phyloP scores from a whole-genome alignment of 2,797 vertebrate species.

The Buceros bicornis region DNA sequence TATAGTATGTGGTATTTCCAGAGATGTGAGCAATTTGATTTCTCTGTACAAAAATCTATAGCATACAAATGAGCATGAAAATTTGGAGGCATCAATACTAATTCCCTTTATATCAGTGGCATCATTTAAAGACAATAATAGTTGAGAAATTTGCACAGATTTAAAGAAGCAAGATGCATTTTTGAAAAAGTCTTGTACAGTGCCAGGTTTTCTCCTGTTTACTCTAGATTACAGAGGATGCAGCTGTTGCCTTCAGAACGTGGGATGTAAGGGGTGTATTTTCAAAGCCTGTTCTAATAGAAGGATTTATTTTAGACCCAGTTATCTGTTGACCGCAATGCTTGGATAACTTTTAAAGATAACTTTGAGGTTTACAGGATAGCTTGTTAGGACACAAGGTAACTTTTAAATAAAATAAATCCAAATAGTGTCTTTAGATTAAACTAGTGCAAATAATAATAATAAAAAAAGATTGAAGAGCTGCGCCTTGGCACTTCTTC shows the following conservation, averaged over 20 bases:
- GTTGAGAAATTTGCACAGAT: constrained; percentile 56
- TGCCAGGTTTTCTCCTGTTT: constrained; percentile 5
- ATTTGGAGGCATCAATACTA: constrained; percentile 62
- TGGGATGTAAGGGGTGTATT: not conserved
- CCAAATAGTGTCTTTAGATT: not conserved
- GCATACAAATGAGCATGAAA: constrained; percentile 65
- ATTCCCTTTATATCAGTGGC: constrained; percentile 68
- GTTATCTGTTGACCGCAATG: not conserved
- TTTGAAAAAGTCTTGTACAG: not conserved
- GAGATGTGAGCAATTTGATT: constrained; percentile 65
- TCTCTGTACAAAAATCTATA: constrained; percentile 59
- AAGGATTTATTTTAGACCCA: not conserved
- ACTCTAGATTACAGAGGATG: not conserved
- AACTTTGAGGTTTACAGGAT: not conserved
- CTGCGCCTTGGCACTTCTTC: not conserved
- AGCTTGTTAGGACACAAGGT: not conserved
- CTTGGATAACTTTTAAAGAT: not conserved
- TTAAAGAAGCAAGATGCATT: constrained; percentile 39
- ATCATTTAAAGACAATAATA: constrained; percentile 66
- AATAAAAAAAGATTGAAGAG: not conserved
- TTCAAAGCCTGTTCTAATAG: not conserved
- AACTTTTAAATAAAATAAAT: not conserved
- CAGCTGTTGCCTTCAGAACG: constrained; percentile 14
- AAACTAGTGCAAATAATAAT: not conserved
- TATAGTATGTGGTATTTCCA: constrained; percentile 39